These are phyloP conservation scores for Chaetura pelagica DNA, from an alignment of 2,113 vertebrate species.

Conservation along the genomic window DNA sequence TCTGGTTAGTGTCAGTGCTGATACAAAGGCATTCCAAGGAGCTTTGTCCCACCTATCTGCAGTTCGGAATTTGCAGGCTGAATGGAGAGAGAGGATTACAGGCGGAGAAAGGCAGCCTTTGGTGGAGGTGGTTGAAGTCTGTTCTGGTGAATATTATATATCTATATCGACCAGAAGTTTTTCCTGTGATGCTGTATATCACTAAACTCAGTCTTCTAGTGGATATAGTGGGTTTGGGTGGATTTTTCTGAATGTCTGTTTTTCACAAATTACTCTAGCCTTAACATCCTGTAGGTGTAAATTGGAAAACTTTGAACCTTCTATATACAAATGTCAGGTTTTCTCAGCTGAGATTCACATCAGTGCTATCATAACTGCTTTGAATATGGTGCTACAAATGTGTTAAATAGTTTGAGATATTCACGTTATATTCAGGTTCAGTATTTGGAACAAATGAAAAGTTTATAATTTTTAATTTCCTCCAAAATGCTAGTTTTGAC, in stretches of 20 bases:
- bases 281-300: accelerated
- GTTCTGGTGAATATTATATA: not conserved
- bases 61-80: not conserved
- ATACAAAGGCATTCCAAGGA: not conserved
- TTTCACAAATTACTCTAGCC: not conserved
- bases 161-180: not conserved
- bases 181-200: not conserved
- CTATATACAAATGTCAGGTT: not conserved
- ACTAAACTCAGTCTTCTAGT: not conserved
- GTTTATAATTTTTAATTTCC: not conserved
- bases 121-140: not conserved
- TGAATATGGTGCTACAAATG: not conserved
- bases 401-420: not conserved
- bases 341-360: not conserved
- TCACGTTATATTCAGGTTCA: not conserved
- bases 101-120: not conserved
- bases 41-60: not conserved
- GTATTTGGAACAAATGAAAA: not conserved
- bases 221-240: not conserved
- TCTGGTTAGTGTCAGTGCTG: not conserved
- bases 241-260: not conserved
- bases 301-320: not conserved
- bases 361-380: not conserved
- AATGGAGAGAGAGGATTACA: not conserved
- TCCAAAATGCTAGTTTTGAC: not conserved